These are phyloP conservation scores for Larimichthys crocea DNA, from an alignment of 2,113 vertebrate species.

Conservation along the genomic window DNA sequence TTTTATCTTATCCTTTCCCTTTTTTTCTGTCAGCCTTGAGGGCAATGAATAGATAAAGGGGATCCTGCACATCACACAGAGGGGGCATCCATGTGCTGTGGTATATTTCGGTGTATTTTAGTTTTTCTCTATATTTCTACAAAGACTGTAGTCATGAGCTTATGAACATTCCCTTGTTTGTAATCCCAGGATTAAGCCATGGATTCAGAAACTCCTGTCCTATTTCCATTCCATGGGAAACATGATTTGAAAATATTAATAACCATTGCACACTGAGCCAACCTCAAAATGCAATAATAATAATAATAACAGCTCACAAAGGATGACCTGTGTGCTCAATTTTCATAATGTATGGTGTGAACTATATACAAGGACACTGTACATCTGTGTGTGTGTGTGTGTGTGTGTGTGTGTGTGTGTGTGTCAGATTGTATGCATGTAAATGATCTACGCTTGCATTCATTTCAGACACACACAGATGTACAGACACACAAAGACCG, in stretches of 20 bases:
- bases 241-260: slow-evolving; percentile 79
- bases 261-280: slow-evolving; percentile 62
- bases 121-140: slow-evolving; percentile 35
- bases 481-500: neutral
- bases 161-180: slow-evolving; percentile 55
- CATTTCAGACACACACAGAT: neutral
- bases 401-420: no score
- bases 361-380: neutral
- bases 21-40: neutral
- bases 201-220: slow-evolving; percentile 69
- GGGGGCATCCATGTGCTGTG: neutral
- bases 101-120: slow-evolving; percentile 32
- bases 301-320: slow-evolving; percentile 56
- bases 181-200: slow-evolving; percentile 82
- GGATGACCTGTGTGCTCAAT: slow-evolving; percentile 36
- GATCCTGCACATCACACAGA: neutral
- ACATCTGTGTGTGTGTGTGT: no score
- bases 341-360: slow-evolving; percentile 33
- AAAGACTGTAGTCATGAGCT: slow-evolving; percentile 54
- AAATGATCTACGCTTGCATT: no score
- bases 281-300: slow-evolving; percentile 54
- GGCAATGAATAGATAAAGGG: neutral
- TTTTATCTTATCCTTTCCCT: no score
- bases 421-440: no score
- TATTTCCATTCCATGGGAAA: slow-evolving; percentile 70